A percentile compares a stretch with the other conserved stretches of the same genome.
phyloP scores from a whole-genome alignment of 2,888 invertebrate genomes.

The Machimus atricapillus region DNA sequence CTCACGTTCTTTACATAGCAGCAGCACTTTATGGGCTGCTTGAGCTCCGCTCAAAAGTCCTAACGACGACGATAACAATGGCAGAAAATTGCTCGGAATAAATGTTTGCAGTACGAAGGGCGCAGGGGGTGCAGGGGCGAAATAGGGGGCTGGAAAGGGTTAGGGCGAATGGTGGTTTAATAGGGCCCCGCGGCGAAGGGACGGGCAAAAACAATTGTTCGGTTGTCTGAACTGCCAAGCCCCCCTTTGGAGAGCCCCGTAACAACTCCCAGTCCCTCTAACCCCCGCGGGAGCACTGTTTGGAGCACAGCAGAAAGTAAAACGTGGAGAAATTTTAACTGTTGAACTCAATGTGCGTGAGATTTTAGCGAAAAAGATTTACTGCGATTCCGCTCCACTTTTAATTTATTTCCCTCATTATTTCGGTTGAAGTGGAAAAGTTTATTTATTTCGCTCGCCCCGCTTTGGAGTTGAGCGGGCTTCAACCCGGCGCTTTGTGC shows the following conservation, averaged over 20 bases:
- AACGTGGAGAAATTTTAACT: constrained; percentile 17
- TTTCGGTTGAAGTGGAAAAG: background rate
- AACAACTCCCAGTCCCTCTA: background rate
- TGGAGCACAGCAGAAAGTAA: background rate
- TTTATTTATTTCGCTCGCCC: constrained; percentile 1
- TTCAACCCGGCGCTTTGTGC: background rate
- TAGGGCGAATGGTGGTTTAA: background rate
- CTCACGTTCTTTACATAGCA: constrained; percentile 13
- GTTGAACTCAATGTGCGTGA: constrained; percentile 29
- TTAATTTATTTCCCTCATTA: constrained; percentile 28
- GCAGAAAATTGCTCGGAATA: constrained; percentile 33
- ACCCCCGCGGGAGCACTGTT: background rate
- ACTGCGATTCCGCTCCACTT: constrained; percentile 7
- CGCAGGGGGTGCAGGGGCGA: background rate
- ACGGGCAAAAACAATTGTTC: constrained; percentile 10
- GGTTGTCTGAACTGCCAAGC: constrained; percentile 1
- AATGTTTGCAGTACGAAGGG: constrained; percentile 16
- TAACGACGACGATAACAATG: constrained; percentile 38
- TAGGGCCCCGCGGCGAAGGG: background rate
- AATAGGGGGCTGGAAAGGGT: background rate
- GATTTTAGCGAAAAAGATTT: constrained; percentile 32
- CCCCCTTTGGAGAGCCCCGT: background rate
- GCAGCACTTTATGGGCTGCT: constrained; percentile 25
- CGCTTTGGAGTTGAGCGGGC: background rate
- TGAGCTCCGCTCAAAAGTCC: constrained; percentile 27